phyloP scores from a whole-genome alignment of 2,888 invertebrate genomes.

The Glaucopsyche alexis region DNA sequence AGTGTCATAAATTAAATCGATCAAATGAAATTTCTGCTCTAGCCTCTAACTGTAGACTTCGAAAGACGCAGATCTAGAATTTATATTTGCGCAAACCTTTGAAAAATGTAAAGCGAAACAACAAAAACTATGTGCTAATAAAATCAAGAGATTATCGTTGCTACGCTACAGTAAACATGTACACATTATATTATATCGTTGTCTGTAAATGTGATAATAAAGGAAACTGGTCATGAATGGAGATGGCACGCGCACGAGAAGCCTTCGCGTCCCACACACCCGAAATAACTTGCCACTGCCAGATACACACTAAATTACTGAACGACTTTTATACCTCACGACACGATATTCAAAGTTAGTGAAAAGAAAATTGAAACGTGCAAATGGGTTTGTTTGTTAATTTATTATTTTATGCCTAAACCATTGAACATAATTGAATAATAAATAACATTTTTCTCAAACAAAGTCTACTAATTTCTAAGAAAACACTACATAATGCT shows the following conservation, averaged over 20 bases:
- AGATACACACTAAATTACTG: slow-evolving; percentile 23
- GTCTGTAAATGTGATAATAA: slow-evolving; percentile 2
- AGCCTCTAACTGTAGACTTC: not conserved
- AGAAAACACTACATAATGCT: too few relatives aligned
- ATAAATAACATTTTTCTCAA: too few relatives aligned
- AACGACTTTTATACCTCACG: not conserved
- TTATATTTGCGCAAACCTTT: not conserved
- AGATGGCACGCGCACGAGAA: not conserved
- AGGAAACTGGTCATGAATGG: slow-evolving; percentile 20
- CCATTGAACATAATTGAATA: too few relatives aligned
- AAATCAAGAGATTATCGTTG: not conserved
- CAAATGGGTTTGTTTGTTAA: too few relatives aligned
- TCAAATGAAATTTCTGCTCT: too few relatives aligned
- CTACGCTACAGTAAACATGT: slow-evolving; percentile 2
- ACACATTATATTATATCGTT: not conserved
- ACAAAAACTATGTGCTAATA: not conserved
- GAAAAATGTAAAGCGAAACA: not conserved
- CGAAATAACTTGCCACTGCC: slow-evolving; percentile 27
- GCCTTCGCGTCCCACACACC: slow-evolving; percentile 21
- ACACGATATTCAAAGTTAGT: slow-evolving; percentile 16
- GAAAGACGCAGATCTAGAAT: not conserved
- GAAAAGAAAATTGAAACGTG: not conserved
- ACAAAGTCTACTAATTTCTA: too few relatives aligned
- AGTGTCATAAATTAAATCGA: too few relatives aligned
- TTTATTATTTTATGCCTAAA: too few relatives aligned